Conservation (phyloP, 2,888 invertebrate genomes). For the Trilocha varians region DNA sequence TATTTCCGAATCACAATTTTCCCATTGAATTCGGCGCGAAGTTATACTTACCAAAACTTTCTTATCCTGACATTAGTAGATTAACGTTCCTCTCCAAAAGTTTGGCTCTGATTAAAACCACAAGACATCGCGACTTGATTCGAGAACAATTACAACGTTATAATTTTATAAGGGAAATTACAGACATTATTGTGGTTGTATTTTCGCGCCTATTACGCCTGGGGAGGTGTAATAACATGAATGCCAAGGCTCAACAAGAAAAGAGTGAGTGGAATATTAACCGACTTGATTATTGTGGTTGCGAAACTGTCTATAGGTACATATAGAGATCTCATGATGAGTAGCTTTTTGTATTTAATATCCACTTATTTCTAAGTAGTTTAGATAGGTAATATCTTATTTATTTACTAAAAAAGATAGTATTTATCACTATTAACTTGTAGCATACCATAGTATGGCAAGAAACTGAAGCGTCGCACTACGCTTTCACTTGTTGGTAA, state of each 20-base stretch:
- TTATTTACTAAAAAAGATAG: no score
- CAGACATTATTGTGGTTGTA: not conserved
- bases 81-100: constrained; percentile 36
- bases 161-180: constrained; percentile 11
- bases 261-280: not conserved
- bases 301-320: no score
- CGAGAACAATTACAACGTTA: constrained; percentile 20
- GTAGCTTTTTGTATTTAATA: no score
- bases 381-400: no score
- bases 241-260: not conserved
- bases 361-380: no score
- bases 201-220: not conserved
- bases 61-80: constrained; percentile 42
- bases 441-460: no score
- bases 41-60: constrained; percentile 3
- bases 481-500: no score
- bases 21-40: not conserved
- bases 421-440: no score
- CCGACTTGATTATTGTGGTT: not conserved
- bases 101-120: constrained; percentile 45
- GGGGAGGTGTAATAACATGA: not conserved
- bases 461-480: no score
- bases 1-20: not conserved
- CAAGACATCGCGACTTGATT: constrained; percentile 39
- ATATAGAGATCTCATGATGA: no score